phyloP scores from a whole-genome alignment of 2,888 invertebrate genomes.

The Sarcophaga rosellei region DNA sequence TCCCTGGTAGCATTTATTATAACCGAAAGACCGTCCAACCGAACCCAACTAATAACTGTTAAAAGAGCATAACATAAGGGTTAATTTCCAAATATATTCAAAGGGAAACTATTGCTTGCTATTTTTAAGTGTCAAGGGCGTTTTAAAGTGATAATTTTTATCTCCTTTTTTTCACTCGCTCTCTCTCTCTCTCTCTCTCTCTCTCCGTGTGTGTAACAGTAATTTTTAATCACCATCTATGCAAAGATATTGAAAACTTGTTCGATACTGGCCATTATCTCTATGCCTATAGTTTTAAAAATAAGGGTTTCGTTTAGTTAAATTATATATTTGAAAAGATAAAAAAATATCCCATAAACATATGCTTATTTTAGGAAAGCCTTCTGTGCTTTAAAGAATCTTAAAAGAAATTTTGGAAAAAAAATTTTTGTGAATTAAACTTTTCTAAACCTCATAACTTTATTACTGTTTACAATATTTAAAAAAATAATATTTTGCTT shows the following conservation, averaged over 20 bases:
- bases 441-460: too few species aligned
- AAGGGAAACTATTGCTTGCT: neutral
- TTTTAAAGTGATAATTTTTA: constrained; percentile 49
- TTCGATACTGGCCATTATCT: neutral
- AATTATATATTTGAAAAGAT: neutral
- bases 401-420: neutral
- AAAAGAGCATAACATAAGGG: constrained; percentile 64
- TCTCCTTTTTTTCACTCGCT: too few species aligned
- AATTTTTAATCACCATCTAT: neutral
- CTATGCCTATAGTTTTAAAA: neutral
- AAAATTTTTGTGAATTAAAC: too few species aligned
- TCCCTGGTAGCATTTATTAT: constrained; percentile 40
- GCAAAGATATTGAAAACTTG: neutral
- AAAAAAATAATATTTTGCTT: too few species aligned
- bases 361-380: neutral
- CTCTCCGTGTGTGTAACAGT: too few species aligned
- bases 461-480: too few species aligned
- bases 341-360: neutral
- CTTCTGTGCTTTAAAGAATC: neutral
- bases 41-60: constrained; percentile 21
- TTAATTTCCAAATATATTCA: constrained; percentile 43
- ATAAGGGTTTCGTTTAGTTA: neutral
- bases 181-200: too few species aligned
- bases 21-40: constrained; percentile 13
- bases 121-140: constrained; percentile 52